Evolutionary conservation across 2,113 vertebrate genomes (phyloP).

Genomic region (Callaeas wilsoni): DNA sequence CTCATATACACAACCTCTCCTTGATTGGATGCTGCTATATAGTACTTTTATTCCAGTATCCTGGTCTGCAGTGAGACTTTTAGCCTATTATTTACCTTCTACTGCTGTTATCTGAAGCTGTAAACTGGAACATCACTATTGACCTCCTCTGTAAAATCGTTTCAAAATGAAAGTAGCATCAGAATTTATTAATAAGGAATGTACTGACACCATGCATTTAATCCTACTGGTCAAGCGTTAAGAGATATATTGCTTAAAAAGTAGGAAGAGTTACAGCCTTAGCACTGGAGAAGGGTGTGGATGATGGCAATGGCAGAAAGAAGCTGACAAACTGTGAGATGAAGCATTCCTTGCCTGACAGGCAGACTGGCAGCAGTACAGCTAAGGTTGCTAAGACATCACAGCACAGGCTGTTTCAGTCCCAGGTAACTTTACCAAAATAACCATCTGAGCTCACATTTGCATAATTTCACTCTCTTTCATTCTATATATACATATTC

Average conservation of each 20-base stretch:
- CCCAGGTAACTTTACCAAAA: neutral
- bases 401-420: neutral
- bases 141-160: neutral
- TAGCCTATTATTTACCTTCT: neutral
- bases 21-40: fast-evolving
- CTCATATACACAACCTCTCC: neutral
- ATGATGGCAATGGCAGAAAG: neutral
- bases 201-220: neutral
- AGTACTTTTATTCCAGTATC: neutral
- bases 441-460: neutral
- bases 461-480: neutral
- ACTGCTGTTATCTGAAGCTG: neutral
- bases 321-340: neutral
- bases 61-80: neutral
- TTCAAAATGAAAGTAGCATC: neutral
- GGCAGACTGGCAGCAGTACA: neutral
- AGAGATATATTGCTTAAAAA: neutral
- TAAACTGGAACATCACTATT: neutral
- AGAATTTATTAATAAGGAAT: neutral
- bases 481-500: neutral
- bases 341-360: neutral
- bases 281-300: neutral
- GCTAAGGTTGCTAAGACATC: neutral
- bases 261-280: neutral
- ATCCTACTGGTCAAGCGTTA: neutral